Conservation (phyloP, 2,888 invertebrate species). For the Ceramica pisi region DNA sequence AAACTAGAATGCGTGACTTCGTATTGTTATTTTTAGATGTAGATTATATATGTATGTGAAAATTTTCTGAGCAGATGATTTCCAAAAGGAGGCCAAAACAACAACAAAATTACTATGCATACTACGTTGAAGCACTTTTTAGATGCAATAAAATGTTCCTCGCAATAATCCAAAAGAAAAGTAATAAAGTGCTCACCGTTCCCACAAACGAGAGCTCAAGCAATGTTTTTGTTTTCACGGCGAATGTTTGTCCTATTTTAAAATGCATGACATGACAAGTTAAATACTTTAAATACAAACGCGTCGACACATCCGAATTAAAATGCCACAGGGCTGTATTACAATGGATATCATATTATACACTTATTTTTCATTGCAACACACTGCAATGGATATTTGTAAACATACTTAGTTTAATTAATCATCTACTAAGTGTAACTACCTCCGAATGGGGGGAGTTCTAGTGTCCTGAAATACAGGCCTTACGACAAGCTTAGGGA, state of each 20-base stretch:
- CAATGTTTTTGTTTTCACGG: slow-evolving; percentile 27
- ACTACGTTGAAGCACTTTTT: neutral
- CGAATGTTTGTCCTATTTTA: slow-evolving; percentile 31
- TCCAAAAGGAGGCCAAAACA: too few species aligned
- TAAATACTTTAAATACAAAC: slow-evolving; percentile 48
- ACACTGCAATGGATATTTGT: too few species aligned
- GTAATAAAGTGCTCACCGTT: neutral
- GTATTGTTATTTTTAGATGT: too few species aligned
- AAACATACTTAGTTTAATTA: too few species aligned
- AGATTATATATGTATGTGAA: too few species aligned
- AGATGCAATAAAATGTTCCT: neutral
- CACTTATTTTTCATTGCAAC: too few species aligned
- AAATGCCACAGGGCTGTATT: slow-evolving; percentile 28
- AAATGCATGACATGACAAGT: slow-evolving; percentile 41
- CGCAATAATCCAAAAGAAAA: slow-evolving; percentile 1
- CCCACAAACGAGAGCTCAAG: neutral
- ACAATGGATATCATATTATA: slow-evolving; percentile 9
- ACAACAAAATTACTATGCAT: neutral
- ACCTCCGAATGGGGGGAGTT: too few species aligned
- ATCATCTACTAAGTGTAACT: too few species aligned
- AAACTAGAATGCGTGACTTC: too few species aligned
- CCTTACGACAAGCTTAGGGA: too few species aligned
- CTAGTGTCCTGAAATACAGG: too few species aligned
- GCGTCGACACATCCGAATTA: slow-evolving; percentile 34
- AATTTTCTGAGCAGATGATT: too few species aligned